Base-by-base conservation (phyloP, 1,140 invertebrate genomes). In the Pentalonia nigronervosa region DNA sequence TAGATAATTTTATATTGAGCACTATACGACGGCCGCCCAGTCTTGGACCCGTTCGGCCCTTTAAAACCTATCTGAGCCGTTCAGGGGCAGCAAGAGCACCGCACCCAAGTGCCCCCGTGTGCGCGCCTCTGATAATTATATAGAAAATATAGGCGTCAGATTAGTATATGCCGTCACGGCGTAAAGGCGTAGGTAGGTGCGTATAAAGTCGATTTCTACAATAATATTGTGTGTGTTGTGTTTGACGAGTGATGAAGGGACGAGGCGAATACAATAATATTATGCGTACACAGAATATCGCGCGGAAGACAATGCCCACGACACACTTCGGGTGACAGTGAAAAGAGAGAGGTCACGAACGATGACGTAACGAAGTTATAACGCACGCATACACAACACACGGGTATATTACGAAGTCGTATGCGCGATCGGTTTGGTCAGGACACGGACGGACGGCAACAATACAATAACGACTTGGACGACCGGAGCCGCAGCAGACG, bases 281-380 rank as follows among this genome's bases (percentile, higher is more conserved):
- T 53, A 56, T 56, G 53, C 25, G 53, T 56, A 25, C 53, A 60
- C 30, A 76, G 60, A 76, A 76, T 41, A 41, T 2, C 4, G 4
- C 4, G 4, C 4, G 4, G 60, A 76, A 76, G 60, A 76, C 60
- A n/a, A 76, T 76, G n/a, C n/a, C 60, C 17, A 76, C 3, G 14
- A n/a, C n/a, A 7, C n/a, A 87, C 86, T 48, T 48, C 17, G 86
- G 47, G 48, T 87, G 86, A 48, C 86, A 87, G 86, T 48, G 86
- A 87, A 34, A 87, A 87, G 86, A 87, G 86, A 87, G 36, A n/a
- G 86, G 86, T 87, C 47, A 87, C 86, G 45, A 87, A 50, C 30
- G 48, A 87, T 87, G 86, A 87, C 47, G 47, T n/a, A 87, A 48
- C 86, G n/a, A n/a, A n/a, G n/a, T n/a, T n/a, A n/a, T n/a, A n/a